Evolutionary conservation across 2,797 vertebrate species (phyloP).

Genomic region (Decapterus maruadsi): DNA sequence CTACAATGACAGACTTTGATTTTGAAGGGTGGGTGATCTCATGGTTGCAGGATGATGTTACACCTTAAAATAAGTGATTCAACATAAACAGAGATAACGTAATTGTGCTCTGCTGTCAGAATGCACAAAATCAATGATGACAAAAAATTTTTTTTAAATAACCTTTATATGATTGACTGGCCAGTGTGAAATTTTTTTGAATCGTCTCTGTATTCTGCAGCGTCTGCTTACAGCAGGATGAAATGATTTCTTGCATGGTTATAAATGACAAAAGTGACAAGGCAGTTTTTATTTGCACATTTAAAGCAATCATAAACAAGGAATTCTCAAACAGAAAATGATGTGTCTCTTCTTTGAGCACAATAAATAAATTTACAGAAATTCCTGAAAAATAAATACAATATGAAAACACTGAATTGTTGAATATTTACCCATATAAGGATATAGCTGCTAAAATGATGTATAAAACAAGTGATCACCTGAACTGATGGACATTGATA

Average conservation of each 20-base stretch:
- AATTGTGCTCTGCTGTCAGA: background rate
- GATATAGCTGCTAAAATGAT: conserved; percentile 20
- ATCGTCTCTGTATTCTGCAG: background rate
- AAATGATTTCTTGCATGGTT: conserved; percentile 4
- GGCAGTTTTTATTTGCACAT: conserved; percentile 61
- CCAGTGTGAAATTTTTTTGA: background rate
- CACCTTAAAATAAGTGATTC: conserved; percentile 4
- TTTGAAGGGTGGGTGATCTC: conserved; percentile 3
- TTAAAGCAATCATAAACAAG: conserved; percentile 40
- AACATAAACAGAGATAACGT: background rate
- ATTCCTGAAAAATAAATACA: conserved; percentile 43
- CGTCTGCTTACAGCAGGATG: background rate
- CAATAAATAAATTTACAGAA: conserved; percentile 56
- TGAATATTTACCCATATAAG: conserved; percentile 20
- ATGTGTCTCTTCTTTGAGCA: conserved; percentile 21
- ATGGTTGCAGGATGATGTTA: background rate
- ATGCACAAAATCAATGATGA: background rate
- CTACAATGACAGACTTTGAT: conserved; percentile 15
- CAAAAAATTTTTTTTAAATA: no score
- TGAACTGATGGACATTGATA: conserved; percentile 3
- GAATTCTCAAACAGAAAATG: conserved; percentile 17
- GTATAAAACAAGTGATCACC: conserved; percentile 11
- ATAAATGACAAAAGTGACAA: conserved; percentile 17
- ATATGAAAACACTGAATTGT: conserved; percentile 32
- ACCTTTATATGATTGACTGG: no score